Evolutionary conservation across 2,113 vertebrate species (phyloP).

Genomic region (Gopherus evgoodei): DNA sequence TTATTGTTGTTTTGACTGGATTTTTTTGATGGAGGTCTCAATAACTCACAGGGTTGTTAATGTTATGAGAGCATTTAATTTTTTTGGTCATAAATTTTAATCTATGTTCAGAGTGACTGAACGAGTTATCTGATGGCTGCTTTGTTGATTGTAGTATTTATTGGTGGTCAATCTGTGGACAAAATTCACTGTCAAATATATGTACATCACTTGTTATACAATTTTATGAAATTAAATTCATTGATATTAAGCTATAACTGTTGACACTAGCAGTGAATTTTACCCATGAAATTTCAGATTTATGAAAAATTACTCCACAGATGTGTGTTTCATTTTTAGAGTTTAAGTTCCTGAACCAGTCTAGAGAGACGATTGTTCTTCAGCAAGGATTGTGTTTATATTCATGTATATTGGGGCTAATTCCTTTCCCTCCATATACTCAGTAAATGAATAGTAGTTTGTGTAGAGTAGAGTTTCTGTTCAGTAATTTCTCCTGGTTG

Average conservation of each 20-base stretch:
- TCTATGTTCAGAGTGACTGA: neutral
- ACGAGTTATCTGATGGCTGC: neutral
- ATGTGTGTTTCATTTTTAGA: neutral
- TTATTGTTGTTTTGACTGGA: neutral
- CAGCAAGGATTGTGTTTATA: neutral
- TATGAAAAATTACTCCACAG: neutral
- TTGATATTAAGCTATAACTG: neutral
- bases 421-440: neutral
- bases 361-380: neutral
- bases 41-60: neutral
- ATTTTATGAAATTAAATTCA: neutral
- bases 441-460: neutral
- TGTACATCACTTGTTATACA: neutral
- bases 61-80: neutral
- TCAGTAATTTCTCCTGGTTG: neutral
- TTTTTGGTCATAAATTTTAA: neutral
- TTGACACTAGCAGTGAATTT: neutral
- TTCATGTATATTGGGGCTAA: neutral
- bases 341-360: neutral
- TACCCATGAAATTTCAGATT: neutral
- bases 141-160: neutral
- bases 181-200: neutral
- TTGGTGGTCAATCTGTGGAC: neutral
- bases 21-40: neutral
- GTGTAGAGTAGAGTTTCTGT: neutral